Percentiles rank a stretch among this genome's conserved stretches.
Evolutionary conservation across 2,113 vertebrate genomes (phyloP).

Genomic region (Xerus inauris): DNA sequence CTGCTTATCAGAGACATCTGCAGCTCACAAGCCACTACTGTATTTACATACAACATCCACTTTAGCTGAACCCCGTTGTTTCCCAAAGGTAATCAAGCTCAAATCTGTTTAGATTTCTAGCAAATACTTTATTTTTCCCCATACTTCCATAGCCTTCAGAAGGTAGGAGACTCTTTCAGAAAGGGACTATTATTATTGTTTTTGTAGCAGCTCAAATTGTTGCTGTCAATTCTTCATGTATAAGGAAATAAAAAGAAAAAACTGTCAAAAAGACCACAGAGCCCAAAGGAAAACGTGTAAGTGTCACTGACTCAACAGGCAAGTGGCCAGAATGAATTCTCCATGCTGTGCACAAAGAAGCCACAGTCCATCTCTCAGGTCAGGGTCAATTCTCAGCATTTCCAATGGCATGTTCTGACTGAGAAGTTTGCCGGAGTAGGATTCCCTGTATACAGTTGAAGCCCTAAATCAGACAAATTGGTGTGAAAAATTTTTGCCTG

Average conservation of each 20-base stretch:
- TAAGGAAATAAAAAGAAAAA: background rate
- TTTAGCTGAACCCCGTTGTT: background rate
- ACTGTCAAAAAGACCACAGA: background rate
- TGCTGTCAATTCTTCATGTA: background rate
- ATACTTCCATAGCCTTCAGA: background rate
- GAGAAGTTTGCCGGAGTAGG: background rate
- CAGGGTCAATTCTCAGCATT: background rate
- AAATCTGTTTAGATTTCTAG: constrained; percentile 35
- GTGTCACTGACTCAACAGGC: background rate
- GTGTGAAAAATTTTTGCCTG: background rate
- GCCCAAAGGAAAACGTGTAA: background rate
- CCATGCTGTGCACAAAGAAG: background rate
- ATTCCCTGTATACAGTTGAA: background rate
- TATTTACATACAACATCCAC: background rate
- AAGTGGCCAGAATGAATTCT: background rate
- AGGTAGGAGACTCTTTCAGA: background rate
- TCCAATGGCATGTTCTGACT: background rate
- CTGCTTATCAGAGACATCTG: background rate
- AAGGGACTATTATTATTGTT: background rate
- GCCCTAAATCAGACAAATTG: background rate
- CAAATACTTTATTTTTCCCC: background rate
- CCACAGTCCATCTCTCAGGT: background rate
- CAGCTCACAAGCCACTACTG: background rate
- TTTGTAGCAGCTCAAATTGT: background rate
- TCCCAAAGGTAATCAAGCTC: constrained; percentile 36